phyloP scores from a whole-genome alignment of 2,888 invertebrate species.

The Cryptosula pallasiana region DNA sequence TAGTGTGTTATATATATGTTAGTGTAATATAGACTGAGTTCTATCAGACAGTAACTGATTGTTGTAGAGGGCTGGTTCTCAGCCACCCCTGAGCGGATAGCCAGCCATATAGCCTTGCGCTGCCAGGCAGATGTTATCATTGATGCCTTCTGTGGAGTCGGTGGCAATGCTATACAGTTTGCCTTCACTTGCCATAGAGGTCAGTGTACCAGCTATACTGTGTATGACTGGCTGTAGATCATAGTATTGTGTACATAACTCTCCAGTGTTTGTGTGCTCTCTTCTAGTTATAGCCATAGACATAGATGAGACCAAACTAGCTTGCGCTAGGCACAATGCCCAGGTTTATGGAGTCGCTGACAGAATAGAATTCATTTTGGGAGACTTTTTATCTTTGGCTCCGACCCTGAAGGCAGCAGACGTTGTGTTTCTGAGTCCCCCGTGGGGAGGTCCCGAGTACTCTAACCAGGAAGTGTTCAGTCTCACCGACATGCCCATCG shows the following conservation, averaged over 20 bases:
- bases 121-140: slow-evolving; percentile 70
- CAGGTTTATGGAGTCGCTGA: slow-evolving; percentile 79
- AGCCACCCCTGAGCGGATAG: slow-evolving; percentile 93
- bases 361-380: slow-evolving; percentile 85
- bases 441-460: slow-evolving; percentile 96
- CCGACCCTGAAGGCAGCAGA: slow-evolving; percentile 61
- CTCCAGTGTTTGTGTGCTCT: too few relatives aligned
- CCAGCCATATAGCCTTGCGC: slow-evolving; percentile 79
- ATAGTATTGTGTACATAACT: too few relatives aligned
- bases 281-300: slow-evolving; percentile 74
- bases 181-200: slow-evolving; percentile 77
- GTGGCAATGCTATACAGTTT: slow-evolving; percentile 96
- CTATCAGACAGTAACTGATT: slow-evolving; percentile 29
- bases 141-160: slow-evolving; percentile 97
- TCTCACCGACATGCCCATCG: slow-evolving; percentile 61
- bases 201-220: too few relatives aligned
- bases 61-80: slow-evolving; percentile 96
- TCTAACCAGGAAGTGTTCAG: slow-evolving; percentile 63
- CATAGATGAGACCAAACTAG: slow-evolving; percentile 84
- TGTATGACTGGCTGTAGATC: too few relatives aligned
- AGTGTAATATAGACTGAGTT: too few relatives aligned
- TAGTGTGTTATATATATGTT: too few relatives aligned
- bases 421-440: slow-evolving; percentile 89
- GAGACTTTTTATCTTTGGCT: slow-evolving; percentile 68
- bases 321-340: slow-evolving; percentile 85